Evolutionary conservation across 1,140 invertebrate species (phyloP), one percentile per base, ranked within the genome.

Genomic region (Trypoxylus dichotomus): DNA sequence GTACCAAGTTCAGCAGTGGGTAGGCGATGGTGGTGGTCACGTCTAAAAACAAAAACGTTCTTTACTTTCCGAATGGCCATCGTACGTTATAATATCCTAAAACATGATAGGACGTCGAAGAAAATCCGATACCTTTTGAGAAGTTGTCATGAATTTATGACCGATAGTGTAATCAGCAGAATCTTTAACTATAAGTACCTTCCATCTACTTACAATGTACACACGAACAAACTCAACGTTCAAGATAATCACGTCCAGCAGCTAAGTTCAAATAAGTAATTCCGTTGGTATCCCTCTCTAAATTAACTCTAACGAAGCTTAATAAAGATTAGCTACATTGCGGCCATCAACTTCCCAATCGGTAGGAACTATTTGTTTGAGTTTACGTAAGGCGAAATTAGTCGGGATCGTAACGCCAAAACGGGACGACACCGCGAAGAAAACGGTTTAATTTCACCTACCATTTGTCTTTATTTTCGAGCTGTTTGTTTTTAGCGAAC

Each of bases 351-450:
- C 60, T 68, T 24, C 27, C 24, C 60, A 68, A 68, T 68, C 60
- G 27, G 21, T 21, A 25, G 7, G 60, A 68, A 68, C 60, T 68
- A 68, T 68, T 68, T 68, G 60, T 68, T 68, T 68, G 60, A 68
- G 60, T 68, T 68, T 68, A 68, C 19, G 60, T 24, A 68, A 68
- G 60, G 15, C 21, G 60, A 68, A 68, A 68, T 68, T 68, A 68
- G 60, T 10, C 60, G 21, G 15, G 24, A 27, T 24, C 60, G 24
- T 68, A 3, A 68, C 10, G 60, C 11, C 2, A 24, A 11, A 63
- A 15, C 19, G 13, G 1, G 25, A 63, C 19, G 60, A 68, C 24
- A 27, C 25, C 19, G 60, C 47, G 47, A 54, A 19, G 19, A 68
- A 68, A 21, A 58, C 27, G 60, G 19, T 68, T 68, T 68, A 68